Evolutionary conservation across 2,888 invertebrate genomes (phyloP), one percentile per base, ranked within the genome.

Genomic region (Erannis defoliaria): DNA sequence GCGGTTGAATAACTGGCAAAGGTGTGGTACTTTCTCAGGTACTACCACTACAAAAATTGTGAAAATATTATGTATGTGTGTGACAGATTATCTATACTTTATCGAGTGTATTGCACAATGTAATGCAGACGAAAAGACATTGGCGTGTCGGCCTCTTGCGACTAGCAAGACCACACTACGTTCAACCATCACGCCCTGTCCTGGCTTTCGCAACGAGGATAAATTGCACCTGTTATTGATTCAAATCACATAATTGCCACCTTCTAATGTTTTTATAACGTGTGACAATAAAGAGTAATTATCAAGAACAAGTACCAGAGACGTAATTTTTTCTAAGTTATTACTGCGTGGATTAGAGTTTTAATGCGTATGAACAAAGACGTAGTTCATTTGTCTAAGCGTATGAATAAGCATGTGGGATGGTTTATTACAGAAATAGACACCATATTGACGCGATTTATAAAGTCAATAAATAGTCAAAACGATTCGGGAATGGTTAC

Each of bases 171-270:
- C 12, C 3, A 33, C 59, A 55, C 51, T 62, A 48, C 58, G 35
- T 58, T 64, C 45, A 26, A 63, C 59, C 45, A 56, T 16, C 53
- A 18, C 33, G 35, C 57, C 62, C 62, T 58, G 61, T 62, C 66
- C 61, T 38, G 38, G 55, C 59, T 69, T 63, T 62, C 61, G 67
- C 67, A 68, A 68, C 51, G 37, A 49, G 51, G 55, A 64, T n/a
- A 65, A 74, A 72, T 74, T 69, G 48, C 23, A 35, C 49, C 26
- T 38, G 48, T 71, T 64, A 72, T 72, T 70, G 65, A 69, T 68
- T 71, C 68, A 70, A 71, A 73, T 70, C 64, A 66, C 65, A 59
- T 63, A 66, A 69, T 70, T 56, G 64, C 60, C 63, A 67, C 68
- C 68, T 58, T 66, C 63, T 67, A 68, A 48, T 62, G 64, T 56